Percentiles rank a stretch among this genome's conserved stretches.
These are phyloP conservation scores for Leucozona laternaria DNA, from an alignment of 2,888 invertebrate species.

Conservation along the genomic window DNA sequence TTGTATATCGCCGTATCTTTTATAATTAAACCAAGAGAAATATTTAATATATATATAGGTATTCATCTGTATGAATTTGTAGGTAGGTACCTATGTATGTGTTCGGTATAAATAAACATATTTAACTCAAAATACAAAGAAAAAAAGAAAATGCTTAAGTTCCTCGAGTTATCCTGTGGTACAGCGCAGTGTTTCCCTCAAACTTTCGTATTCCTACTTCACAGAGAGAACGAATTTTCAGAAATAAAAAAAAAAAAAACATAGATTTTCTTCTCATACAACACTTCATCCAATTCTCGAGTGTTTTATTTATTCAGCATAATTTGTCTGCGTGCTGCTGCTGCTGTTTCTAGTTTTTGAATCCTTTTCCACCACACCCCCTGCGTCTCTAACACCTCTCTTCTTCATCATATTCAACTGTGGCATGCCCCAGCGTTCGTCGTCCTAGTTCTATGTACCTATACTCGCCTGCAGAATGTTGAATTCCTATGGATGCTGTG, in stretches of 20 bases:
- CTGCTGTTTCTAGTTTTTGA: conserved; percentile 45
- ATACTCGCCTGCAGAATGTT: conserved; percentile 46
- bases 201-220: background rate
- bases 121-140: conserved; percentile 52
- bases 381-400: background rate
- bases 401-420: background rate
- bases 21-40: conserved; percentile 71
- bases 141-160: conserved; percentile 48
- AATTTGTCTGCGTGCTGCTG: conserved; percentile 76
- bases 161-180: conserved; percentile 59
- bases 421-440: conserved; percentile 57
- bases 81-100: background rate
- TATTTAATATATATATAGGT: conserved; percentile 5
- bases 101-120: conserved; percentile 46
- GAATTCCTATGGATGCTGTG: conserved; percentile 51
- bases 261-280: conserved; percentile 74
- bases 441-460: conserved; percentile 55
- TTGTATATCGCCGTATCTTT: conserved; percentile 64
- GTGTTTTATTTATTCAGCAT: conserved; percentile 77
- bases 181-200: background rate
- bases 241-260: conserved; percentile 28
- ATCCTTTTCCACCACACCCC: background rate
- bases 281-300: conserved; percentile 76
- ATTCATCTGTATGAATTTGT: conserved; percentile 17
- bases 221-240: conserved; percentile 22